Evolutionary conservation across 2,888 invertebrate genomes (phyloP).

Genomic region (Corbicula japonica): DNA sequence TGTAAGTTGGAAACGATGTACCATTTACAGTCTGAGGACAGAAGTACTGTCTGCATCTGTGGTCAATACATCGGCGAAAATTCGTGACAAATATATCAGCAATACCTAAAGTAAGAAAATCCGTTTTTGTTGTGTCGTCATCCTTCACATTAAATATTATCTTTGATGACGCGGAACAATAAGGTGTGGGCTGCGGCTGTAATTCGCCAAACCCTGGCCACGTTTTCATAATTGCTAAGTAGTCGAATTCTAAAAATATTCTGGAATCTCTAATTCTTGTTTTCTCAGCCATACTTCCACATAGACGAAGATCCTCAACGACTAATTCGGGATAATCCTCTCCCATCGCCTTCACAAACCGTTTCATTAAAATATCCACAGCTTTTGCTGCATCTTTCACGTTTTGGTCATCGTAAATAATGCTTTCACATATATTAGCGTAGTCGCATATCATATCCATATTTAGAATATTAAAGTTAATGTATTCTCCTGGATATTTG

Average conservation of each 20-base stretch:
- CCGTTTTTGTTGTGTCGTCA: too few relatives aligned
- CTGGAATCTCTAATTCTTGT: background rate
- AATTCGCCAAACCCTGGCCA: background rate
- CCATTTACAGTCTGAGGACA: too few relatives aligned
- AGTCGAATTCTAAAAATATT: background rate
- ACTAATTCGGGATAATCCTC: background rate
- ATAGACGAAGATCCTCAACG: background rate
- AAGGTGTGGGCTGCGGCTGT: too few relatives aligned
- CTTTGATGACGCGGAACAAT: too few relatives aligned
- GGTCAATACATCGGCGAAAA: too few relatives aligned
- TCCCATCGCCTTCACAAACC: background rate
- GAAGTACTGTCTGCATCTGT: too few relatives aligned
- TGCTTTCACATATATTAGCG: background rate
- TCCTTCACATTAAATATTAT: too few relatives aligned
- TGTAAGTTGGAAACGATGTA: too few relatives aligned
- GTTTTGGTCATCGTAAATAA: background rate
- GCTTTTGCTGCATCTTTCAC: background rate
- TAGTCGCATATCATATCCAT: background rate
- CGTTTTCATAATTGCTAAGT: background rate
- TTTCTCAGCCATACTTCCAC: conserved; percentile 7
- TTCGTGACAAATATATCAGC: too few relatives aligned
- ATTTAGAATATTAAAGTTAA: too few relatives aligned
- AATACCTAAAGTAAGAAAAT: too few relatives aligned
- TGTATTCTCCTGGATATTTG: too few relatives aligned
- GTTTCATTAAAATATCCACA: conserved; percentile 3